Percentiles rank a stretch among this genome's conserved stretches.
Conservation (phyloP, 2,113 vertebrate genomes). For the Verasper variegatus region DNA sequence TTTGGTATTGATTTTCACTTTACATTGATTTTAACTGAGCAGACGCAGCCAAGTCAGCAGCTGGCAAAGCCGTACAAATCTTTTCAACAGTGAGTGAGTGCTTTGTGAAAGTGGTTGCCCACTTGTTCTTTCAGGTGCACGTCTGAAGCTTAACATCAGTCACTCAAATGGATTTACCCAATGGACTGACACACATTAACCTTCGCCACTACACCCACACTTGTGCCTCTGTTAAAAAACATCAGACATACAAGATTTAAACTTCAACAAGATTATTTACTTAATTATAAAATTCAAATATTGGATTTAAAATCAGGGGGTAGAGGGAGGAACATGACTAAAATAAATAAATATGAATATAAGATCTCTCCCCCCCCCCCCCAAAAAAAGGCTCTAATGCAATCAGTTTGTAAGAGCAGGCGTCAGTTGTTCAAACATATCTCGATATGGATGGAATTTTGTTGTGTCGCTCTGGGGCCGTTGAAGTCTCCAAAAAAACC, state of each 20-base stretch:
- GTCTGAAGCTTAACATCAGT: conserved; percentile 25
- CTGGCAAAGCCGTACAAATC: conserved; percentile 15
- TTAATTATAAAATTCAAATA: no score
- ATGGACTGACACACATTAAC: conserved; percentile 30
- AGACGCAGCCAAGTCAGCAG: conserved; percentile 13
- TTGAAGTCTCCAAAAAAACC: conserved; percentile 19
- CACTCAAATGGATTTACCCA: conserved; percentile 10
- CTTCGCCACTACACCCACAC: neutral
- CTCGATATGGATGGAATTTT: neutral
- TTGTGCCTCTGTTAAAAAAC: neutral
- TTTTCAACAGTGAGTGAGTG: conserved; percentile 27
- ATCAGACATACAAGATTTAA: neutral
- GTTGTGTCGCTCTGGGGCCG: conserved; percentile 2
- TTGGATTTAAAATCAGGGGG: neutral
- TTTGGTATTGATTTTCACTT: conserved; percentile 13
- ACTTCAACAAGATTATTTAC: no score
- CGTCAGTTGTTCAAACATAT: neutral
- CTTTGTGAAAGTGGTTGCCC: conserved; percentile 13
- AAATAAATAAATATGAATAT: no score
- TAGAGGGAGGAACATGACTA: no score
- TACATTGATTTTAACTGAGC: neutral
- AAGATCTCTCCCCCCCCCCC: no score
- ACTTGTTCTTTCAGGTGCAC: conserved; percentile 29
- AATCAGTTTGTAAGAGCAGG: no score
- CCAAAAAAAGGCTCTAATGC: no score